Conservation (phyloP, 2,888 invertebrate species). For the Tanypteryx hageni region DNA sequence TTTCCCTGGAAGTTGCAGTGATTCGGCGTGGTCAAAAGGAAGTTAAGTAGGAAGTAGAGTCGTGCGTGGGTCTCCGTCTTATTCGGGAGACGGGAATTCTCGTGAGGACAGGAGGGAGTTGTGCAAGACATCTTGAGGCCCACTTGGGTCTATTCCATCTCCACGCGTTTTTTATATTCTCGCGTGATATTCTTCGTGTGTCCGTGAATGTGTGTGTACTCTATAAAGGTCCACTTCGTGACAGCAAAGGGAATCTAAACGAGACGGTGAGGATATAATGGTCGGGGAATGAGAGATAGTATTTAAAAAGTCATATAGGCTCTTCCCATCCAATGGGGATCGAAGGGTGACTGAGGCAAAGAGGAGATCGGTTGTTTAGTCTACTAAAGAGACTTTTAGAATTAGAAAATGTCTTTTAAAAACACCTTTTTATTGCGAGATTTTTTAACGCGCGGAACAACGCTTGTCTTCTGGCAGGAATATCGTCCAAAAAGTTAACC, state of each 20-base stretch:
- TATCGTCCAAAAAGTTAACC: neutral
- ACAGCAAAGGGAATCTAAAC: slow-evolving; percentile 16
- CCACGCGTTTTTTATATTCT: neutral
- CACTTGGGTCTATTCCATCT: slow-evolving; percentile 41
- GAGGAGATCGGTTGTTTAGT: neutral
- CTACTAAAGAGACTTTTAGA: neutral
- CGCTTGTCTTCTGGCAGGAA: neutral
- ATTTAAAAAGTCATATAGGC: neutral
- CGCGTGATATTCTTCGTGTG: neutral
- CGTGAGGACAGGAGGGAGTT: slow-evolving; percentile 8
- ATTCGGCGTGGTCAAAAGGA: neutral
- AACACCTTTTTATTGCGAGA: neutral
- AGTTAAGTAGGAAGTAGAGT: neutral
- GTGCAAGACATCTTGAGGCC: neutral
- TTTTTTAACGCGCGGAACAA: neutral
- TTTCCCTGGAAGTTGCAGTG: slow-evolving; percentile 14
- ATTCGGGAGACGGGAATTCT: neutral
- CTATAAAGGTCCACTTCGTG: slow-evolving; percentile 42
- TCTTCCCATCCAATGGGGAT: neutral
- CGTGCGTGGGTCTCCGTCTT: neutral
- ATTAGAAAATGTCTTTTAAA: neutral
- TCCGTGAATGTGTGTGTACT: neutral
- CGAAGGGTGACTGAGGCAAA: neutral
- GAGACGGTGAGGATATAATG: slow-evolving; percentile 25
- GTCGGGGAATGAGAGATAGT: slow-evolving; percentile 4